Base-by-base conservation (phyloP, 2,888 invertebrate genomes). In the Mactromeris polynyma region DNA sequence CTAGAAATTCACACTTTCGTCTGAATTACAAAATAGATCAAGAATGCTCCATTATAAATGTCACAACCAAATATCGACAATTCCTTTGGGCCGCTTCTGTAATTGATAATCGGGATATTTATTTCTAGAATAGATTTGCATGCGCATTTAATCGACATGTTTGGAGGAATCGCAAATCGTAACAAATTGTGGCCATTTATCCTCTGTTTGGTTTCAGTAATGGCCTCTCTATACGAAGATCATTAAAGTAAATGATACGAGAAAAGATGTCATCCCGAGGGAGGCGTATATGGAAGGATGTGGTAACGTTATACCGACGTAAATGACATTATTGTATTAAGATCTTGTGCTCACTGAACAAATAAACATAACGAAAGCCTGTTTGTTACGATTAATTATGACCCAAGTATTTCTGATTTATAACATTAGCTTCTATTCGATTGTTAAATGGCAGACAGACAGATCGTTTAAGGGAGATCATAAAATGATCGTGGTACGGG, bases 1-100 rank as follows among this genome's bases (percentile, higher is more conserved):
- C 81, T 26, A 77, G 86, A 89, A 83, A 73, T 92, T 92, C 92
- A 90, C 92, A 92, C 92, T 87, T 89, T 89, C 78, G 83, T 84
- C 58, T 90, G 92, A 89, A 92, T 92, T 89, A 92, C 92, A 88
- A 90, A 92, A 92, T 90, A 92, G 92, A 92, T 92, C 90, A 92
- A 86, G 90, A 91, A 91, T 86, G 80, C 85, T 87, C 90, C 92
- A 92, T 92, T 92, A 92, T 90, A 85, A 89, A 91, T 91, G 92
- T 91, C 90, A 90, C 91, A 92, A 87, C 81, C 85, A 89, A 92
- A 87, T 91, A 88, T 77, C 79, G 83, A 42, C 89, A 86, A 91
- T 46, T 91, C 91, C 91, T 87, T 73, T 81, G 92, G 91, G 91
- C 54, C 83, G 81, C 88, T 82, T 69, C 91, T 40, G 90, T 92